Percentiles rank a stretch among this genome's conserved stretches.
phyloP scores from a whole-genome alignment of 1,140 invertebrate species.

The Armadillidium nasatum region DNA sequence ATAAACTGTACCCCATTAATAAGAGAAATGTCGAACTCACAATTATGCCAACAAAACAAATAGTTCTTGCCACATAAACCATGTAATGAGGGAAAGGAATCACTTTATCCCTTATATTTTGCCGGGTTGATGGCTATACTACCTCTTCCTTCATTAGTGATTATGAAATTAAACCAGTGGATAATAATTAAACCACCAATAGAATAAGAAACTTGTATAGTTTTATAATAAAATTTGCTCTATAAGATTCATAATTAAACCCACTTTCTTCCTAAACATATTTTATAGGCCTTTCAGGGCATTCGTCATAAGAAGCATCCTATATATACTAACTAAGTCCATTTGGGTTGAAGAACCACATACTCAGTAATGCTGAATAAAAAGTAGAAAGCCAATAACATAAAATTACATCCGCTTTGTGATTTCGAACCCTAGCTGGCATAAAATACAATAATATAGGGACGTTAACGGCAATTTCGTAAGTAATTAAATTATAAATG shows the following conservation, averaged over 20 bases:
- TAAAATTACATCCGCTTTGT: not conserved
- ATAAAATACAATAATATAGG: not conserved
- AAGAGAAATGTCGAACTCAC: not conserved
- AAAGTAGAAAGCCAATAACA: not conserved
- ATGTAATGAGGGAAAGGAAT: not conserved
- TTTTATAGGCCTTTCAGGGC: too few relatives aligned
- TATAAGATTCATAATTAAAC: not conserved
- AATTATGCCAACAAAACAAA: not conserved
- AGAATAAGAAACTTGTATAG: not conserved
- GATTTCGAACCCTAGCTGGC: not conserved
- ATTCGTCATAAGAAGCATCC: too few relatives aligned
- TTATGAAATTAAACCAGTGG: not conserved
- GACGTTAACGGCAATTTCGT: not conserved
- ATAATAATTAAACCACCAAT: not conserved
- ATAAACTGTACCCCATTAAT: not conserved
- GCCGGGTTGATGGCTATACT: not conserved
- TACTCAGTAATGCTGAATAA: not conserved
- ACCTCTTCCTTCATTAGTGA: not conserved
- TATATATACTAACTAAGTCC: not conserved
- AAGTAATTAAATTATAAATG: not conserved
- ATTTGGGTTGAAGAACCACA: not conserved
- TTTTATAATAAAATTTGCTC: not conserved
- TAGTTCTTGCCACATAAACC: not conserved
- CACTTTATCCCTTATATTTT: not conserved
- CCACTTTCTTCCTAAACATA: too few relatives aligned